Evolutionary conservation across 2,113 vertebrate genomes (phyloP), one percentile per base, ranked within the genome.

Genomic region (Cairina moschata): DNA sequence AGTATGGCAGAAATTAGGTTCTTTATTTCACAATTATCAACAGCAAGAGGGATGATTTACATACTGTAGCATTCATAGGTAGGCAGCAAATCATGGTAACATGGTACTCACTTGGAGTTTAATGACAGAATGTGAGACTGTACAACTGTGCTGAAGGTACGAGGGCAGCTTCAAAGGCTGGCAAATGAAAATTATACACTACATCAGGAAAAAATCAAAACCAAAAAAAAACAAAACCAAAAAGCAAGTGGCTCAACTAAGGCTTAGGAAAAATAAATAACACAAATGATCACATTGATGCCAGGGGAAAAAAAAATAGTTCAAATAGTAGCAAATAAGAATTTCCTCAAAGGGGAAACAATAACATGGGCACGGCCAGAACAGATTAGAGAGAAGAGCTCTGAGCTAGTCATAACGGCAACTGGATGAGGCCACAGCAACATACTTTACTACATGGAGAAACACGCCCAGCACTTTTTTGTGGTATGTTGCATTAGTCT

Each of bases 11-110:
- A 31, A 75, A 56, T 59, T 40, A 91, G 40, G 31, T 55, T 86
- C 69, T 97, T 97, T 97, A 96, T 96, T 97, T 94, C 93, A 96
- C 46, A 84, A 54, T 71, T 26, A 81, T 26, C 55, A 69, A 9
- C 12, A 9, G 32, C 28, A 82, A 80, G 20, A 82, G 67, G 66
- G 63, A 48, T 32, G 21, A 93, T 46, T 91, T 91, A 80, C 71
- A 86, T 11, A 34, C 36, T 44, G 38, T 18, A 67, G 77, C 77
- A 95, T 84, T 81, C 74, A 74, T 0, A 59, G 40, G 40, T 29
- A 96, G 91, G 89, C 89, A 97, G 91, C 65, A 90, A 88, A 90
- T 38, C 11, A 11, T 29, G 81, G 54, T 36, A 90, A 75, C 91
- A 88, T 46, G 22, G 79, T 93, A 90, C 76, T 83, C 87, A 67